A percentile compares a stretch with the other conserved stretches of the same genome.
phyloP scores from a whole-genome alignment of 2,113 vertebrate genomes.

The Seriola aureovittata region DNA sequence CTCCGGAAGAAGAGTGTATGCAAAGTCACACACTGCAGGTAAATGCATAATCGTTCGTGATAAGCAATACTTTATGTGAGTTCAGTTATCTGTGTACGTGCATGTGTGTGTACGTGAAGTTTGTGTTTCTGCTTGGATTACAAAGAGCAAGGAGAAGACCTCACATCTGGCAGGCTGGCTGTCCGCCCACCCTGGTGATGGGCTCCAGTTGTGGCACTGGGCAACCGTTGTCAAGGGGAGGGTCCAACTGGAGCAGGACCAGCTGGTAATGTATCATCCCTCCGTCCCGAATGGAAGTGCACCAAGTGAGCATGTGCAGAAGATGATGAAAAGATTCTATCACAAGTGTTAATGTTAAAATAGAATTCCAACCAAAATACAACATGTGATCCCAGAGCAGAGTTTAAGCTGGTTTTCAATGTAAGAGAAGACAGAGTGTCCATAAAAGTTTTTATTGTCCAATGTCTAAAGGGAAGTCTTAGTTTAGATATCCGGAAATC shows the following conservation, averaged over 20 bases:
- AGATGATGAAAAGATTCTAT: conserved; percentile 27
- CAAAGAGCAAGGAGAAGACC: conserved; percentile 51
- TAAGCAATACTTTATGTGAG: conserved; percentile 4
- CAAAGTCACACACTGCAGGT: conserved; percentile 6
- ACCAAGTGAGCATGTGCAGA: conserved; percentile 54
- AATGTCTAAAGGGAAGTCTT: neutral
- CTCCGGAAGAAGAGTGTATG: neutral
- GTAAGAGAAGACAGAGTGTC: neutral
- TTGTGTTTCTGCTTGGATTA: conserved; percentile 61
- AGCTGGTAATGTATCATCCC: conserved; percentile 67
- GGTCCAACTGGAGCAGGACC: conserved; percentile 58
- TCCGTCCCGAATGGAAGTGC: conserved; percentile 27
- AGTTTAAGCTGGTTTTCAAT: conserved; percentile 6
- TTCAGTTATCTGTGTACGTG: conserved; percentile 45
- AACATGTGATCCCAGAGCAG: neutral
- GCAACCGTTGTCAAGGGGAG: conserved; percentile 63
- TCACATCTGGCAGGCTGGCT: conserved; percentile 81
- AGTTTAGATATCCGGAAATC: conserved; percentile 26
- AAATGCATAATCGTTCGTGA: neutral
- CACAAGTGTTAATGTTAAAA: neutral
- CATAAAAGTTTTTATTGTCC: conserved; percentile 11
- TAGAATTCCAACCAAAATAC: neutral
- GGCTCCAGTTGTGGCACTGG: conserved; percentile 78
- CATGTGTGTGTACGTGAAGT: conserved; percentile 43
- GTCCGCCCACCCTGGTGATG: conserved; percentile 66